Evolutionary conservation across 2,113 vertebrate genomes (phyloP).

Genomic region (Polypterus senegalus): DNA sequence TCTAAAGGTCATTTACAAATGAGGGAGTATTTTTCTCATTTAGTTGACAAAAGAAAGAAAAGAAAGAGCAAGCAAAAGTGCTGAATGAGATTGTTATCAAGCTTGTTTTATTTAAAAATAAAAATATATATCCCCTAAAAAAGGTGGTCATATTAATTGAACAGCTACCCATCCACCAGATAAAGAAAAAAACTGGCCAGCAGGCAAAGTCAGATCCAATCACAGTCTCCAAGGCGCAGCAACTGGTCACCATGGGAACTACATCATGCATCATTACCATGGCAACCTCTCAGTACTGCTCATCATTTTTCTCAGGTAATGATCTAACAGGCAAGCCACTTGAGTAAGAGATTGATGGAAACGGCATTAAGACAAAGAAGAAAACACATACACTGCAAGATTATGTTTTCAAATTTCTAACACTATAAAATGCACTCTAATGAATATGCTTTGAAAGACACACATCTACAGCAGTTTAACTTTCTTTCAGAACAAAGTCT

Average conservation of each 20-base stretch:
- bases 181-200: neutral
- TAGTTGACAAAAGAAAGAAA: too few relatives aligned
- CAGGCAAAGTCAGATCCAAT: conserved; percentile 24
- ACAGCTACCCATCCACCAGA: too few relatives aligned
- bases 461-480: too few relatives aligned
- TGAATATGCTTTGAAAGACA: too few relatives aligned
- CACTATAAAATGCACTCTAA: too few relatives aligned
- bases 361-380: neutral
- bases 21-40: too few relatives aligned
- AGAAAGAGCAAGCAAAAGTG: too few relatives aligned
- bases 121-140: conserved; percentile 17
- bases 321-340: conserved; percentile 34
- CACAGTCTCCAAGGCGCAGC: conserved; percentile 34
- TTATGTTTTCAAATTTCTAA: too few relatives aligned
- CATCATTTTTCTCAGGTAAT: conserved; percentile 33
- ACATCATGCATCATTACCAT: conserved; percentile 58
- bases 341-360: neutral
- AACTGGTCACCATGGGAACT: conserved; percentile 69
- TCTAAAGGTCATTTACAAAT: too few relatives aligned
- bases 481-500: too few relatives aligned
- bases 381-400: too few relatives aligned
- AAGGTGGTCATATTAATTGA: neutral
- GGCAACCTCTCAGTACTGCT: conserved; percentile 46
- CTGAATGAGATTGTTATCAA: neutral
- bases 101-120: conserved; percentile 19